Base-by-base conservation (phyloP, 2,113 vertebrate genomes). In the Amblyopsis rosae region DNA sequence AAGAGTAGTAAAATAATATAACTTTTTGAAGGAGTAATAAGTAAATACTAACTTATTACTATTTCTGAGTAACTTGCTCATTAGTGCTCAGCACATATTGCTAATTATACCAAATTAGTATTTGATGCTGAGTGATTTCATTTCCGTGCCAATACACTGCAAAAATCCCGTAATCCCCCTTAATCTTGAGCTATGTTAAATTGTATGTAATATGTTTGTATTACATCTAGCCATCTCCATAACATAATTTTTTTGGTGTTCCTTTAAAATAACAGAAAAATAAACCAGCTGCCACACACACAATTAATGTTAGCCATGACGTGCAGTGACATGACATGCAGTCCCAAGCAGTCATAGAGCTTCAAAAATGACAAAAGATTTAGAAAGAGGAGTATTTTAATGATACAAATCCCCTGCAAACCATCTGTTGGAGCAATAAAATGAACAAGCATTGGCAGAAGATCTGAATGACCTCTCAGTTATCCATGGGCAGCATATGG, bases 371-470 rank as follows among this genome's bases (percentile, higher is more conserved):
- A 63, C 33, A 77, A 81, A 65, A 12, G 12, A 63, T 70, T 70
- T 78, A 16, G 59, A 59, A 53, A 62, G 69, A 66, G 67, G 81
- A 71, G 75, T 76, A 32, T 82, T 85, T 80, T 87, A 84, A 86
- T 88, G 75, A 86, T 84, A 70, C 81, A 87, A 79, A 79, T 78
- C 76, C 73, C 3, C 46, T n/a, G 6, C n/a, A 79, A 73, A 71
- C 87, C 90, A 91, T 91, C 91, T 92, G 90, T 77, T 77, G 76
- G 57, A 5, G 70, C 82, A 83, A 88, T 85, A 73, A 90, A 89
- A 87, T 72, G 77, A 41, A 47, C 80, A 26, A 48, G 73, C 3
- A 48, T 76, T 69, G 81, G 78, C 86, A 72, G 76, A 74, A 77
- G 87, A 76, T 80, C 78, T 77, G 82, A 75, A 70, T 80, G 88